These are phyloP conservation scores for Euleptes europaea DNA, from an alignment of 2,113 vertebrate species.

Conservation along the genomic window DNA sequence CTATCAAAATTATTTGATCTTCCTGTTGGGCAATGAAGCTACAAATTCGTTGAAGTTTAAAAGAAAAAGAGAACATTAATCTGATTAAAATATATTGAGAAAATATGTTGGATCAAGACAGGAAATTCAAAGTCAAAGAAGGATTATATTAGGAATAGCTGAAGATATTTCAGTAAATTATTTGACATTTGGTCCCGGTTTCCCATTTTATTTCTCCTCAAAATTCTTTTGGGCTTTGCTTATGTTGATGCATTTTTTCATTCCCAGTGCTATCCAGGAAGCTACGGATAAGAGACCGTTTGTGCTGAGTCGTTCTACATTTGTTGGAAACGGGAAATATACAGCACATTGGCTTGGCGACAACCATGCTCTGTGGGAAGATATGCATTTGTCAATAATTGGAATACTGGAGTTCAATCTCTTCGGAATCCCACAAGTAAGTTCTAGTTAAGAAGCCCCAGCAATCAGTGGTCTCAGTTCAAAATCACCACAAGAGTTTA, in stretches of 20 bases:
- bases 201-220: background rate
- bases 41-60: slow-evolving; percentile 30
- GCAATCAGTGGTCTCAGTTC: slow-evolving; percentile 26
- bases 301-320: slow-evolving; percentile 78
- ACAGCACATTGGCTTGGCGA: slow-evolving; percentile 87
- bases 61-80: slow-evolving; percentile 5
- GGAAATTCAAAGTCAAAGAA: slow-evolving; percentile 19
- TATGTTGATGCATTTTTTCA: slow-evolving; percentile 4
- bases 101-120: slow-evolving; percentile 5
- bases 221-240: background rate
- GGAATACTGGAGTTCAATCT: slow-evolving; percentile 88
- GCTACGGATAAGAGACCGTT: slow-evolving; percentile 55
- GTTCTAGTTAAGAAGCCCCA: slow-evolving; percentile 28
- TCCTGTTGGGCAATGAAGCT: slow-evolving; percentile 17
- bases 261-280: slow-evolving; percentile 44
- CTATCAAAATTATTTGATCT: slow-evolving; percentile 15
- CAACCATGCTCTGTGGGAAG: slow-evolving; percentile 86
- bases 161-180: background rate
- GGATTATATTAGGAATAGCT: slow-evolving; percentile 22
- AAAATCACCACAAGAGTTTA: background rate
- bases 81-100: slow-evolving; percentile 20
- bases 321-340: slow-evolving; percentile 85
- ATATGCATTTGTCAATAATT: slow-evolving; percentile 83
- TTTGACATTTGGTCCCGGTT: background rate
- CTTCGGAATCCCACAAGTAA: slow-evolving; percentile 88